Base-by-base conservation (phyloP, 2,888 invertebrate genomes). In the Pterobdella sp. region DNA sequence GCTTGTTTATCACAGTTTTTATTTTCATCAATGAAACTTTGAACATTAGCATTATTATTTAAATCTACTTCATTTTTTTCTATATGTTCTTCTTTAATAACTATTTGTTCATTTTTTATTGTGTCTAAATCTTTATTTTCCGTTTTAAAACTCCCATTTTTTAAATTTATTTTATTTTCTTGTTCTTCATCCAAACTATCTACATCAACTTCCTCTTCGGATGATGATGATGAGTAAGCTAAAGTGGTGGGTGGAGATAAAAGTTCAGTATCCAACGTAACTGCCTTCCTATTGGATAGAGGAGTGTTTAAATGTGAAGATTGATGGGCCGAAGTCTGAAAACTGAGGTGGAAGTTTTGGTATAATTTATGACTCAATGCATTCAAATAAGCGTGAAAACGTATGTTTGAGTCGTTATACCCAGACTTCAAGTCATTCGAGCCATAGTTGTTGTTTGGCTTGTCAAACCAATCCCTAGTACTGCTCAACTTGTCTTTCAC, bases 141-240 rank as follows among this genome's bases (percentile, higher is more conserved):
- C n/a, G n/a, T n/a, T n/a, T n/a, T n/a, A n/a, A n/a, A n/a, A n/a
- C n/a, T n/a, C n/a, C n/a, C n/a, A n/a, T n/a, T n/a, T n/a, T n/a
- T n/a, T n/a, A n/a, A n/a, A n/a, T 18, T 56, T 26, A n/a, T n/a
- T 56, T 26, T 26, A 7, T n/a, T 26, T 22, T 56, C 60, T 26
- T n/a, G 60, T 56, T 22, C 60, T 14, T 56, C 60, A 4, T 56
- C 60, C n/a, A 56, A n/a, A 56, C 60, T 56, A n/a, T 56, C 60
- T 22, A 56, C 60, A 56, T 56, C 60, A 56, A 56, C n/a, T 4
- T 56, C 60, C 26, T 56, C 60, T 18, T 42, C 49, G 18, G 60
- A 56, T 56, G 60, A 56, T 26, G 60, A 56, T 56, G 60, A 56
- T 14, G 60, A 56, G 60, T 56, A 56, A 26, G 60, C 60, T 3